phyloP scores from a whole-genome alignment of 2,888 invertebrate genomes.

The Idaea aversata region DNA sequence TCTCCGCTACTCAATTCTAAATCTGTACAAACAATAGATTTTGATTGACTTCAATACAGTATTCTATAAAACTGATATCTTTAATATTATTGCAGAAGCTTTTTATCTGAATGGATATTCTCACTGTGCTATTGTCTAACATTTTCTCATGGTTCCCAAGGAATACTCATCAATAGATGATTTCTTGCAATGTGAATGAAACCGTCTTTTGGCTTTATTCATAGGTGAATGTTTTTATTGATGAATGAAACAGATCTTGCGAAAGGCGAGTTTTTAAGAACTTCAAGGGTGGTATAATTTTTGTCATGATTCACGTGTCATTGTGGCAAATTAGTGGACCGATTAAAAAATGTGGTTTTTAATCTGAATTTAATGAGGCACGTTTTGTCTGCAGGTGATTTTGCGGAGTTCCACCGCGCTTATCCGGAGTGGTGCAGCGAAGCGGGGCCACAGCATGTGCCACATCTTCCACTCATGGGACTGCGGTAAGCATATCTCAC shows the following conservation, averaged over 20 bases:
- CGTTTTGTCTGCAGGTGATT: slow-evolving; percentile 86
- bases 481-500: slow-evolving; percentile 59
- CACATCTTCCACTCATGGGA: slow-evolving; percentile 80
- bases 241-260: not conserved
- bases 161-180: slow-evolving; percentile 1
- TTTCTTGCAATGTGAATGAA: not conserved
- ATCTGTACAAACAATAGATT: not conserved
- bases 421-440: slow-evolving; percentile 96
- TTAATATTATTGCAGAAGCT: not conserved
- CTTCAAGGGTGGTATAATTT: not conserved
- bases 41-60: not conserved
- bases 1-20: not conserved
- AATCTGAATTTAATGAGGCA: not conserved
- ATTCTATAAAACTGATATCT: not conserved
- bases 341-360: not conserved
- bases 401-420: slow-evolving; percentile 88
- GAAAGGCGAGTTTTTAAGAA: not conserved
- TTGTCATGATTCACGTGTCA: no score
- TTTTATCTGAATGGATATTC: not conserved
- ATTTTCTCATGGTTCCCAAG: not conserved
- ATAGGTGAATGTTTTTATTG: not conserved
- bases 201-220: not conserved
- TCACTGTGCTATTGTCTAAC: not conserved
- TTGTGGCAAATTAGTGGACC: not conserved
- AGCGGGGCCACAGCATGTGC: slow-evolving; percentile 83